A percentile compares a stretch with the other conserved stretches of the same genome.
phyloP scores from a whole-genome alignment of 2,888 invertebrate species.

The Gastracanthus pulcherrimus region DNA sequence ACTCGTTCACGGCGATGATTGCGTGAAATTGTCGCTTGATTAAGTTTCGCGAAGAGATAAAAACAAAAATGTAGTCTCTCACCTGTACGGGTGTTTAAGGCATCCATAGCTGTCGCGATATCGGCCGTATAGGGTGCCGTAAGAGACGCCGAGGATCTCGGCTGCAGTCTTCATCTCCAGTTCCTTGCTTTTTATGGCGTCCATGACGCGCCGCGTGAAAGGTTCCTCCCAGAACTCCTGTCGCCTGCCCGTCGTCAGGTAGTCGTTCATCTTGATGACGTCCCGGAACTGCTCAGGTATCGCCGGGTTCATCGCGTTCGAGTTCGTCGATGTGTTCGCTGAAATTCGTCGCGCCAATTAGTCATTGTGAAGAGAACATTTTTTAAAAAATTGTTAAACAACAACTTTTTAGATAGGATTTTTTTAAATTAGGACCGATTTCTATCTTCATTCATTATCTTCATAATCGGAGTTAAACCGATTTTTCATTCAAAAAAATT shows the following conservation, averaged over 20 bases:
- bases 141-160: conserved; percentile 92
- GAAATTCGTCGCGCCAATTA: conserved; percentile 35
- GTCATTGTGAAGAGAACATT: neutral
- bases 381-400: neutral
- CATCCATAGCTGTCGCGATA: conserved; percentile 94
- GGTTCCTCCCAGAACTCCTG: conserved; percentile 97
- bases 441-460: no score
- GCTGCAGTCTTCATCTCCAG: conserved; percentile 96
- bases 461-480: no score
- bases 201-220: conserved; percentile 92
- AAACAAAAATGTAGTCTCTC: conserved; percentile 26
- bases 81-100: conserved; percentile 92
- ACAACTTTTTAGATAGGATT: no score
- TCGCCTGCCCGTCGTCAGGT: conserved; percentile 89
- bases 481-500: no score
- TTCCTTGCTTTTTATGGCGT: conserved; percentile 93
- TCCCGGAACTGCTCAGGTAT: conserved; percentile 79
- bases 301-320: conserved; percentile 73
- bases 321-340: conserved; percentile 72
- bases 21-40: no score
- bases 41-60: no score
- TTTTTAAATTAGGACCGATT: no score
- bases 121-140: conserved; percentile 93
- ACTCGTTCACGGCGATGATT: no score
- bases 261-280: conserved; percentile 92